phyloP scores from a whole-genome alignment of 2,888 invertebrate species.

The Lithophane leautieri region DNA sequence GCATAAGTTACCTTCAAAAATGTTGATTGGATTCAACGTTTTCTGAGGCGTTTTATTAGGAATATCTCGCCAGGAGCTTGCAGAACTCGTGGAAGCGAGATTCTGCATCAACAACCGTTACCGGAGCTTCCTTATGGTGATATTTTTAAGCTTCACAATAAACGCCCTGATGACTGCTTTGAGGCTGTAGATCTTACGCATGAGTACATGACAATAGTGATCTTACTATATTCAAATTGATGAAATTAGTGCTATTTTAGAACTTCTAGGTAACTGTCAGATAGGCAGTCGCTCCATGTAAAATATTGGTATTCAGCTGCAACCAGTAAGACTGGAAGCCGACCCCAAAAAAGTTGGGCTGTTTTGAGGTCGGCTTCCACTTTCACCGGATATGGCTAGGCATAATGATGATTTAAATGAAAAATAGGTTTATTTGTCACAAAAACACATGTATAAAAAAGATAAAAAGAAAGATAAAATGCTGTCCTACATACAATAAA shows the following conservation, averaged over 20 bases:
- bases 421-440: too few relatives aligned
- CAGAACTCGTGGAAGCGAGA: conserved; percentile 75
- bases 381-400: neutral
- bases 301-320: neutral
- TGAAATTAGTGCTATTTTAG: neutral
- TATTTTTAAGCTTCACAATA: conserved; percentile 74
- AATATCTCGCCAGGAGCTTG: conserved; percentile 79
- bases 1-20: conserved; percentile 88
- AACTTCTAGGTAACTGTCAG: neutral
- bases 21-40: conserved; percentile 88
- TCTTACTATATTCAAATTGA: conserved; percentile 29
- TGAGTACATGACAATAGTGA: conserved; percentile 24
- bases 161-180: conserved; percentile 79
- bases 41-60: conserved; percentile 88
- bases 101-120: conserved; percentile 71
- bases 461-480: neutral
- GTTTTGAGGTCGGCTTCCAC: neutral
- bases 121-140: conserved; percentile 66
- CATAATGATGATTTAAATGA: neutral
- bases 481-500: neutral
- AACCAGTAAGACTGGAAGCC: neutral
- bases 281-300: neutral
- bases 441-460: too few relatives aligned
- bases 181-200: conserved; percentile 59
- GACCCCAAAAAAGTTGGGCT: neutral